Base-by-base conservation (phyloP, 2,888 invertebrate genomes). In the Cepaea hortensis region DNA sequence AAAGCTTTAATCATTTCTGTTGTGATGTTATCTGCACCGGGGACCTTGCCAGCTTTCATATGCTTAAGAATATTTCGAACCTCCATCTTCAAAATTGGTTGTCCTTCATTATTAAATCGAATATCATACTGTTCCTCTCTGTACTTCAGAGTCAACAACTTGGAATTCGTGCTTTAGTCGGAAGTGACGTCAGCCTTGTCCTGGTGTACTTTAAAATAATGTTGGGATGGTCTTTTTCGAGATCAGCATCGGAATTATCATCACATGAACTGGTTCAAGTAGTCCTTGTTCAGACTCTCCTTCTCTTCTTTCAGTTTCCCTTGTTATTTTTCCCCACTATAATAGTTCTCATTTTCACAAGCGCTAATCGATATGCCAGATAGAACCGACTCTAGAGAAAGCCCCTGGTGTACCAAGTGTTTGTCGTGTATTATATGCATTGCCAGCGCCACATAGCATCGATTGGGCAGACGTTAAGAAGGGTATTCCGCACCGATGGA, bases 381-480 rank as follows among this genome's bases (percentile, higher is more conserved):
- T 73, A 73, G 73, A 46, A 13, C 13, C 73, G 46, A 73, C 46
- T 73, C 46, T 73, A 46, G 46, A 46, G 46, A 23, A 55, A 55
- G 23, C 35, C 73, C 46, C 73, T 73, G 35, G 73, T 18, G 73
- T 6, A 73, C 35, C 73, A 6, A 23, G 46, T 73, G 18, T 73
- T 73, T 73, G 73, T 73, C 73, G 46, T 73, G 73, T 46, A 73
- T 73, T 73, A 18, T 72, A 73, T 73, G 46, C 73, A 13, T 13
- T 73, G 73, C 23, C 46, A 11, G 73, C 13, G 73, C 23, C 73
- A 73, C 73, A 18, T 35, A 11, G 46, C 23, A 73, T 73, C 73
- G 73, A 73, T 73, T 35, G n/a, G 46, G 73, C 73, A 73, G 73
- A 73, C 35, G 73, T 73, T 73, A n/a, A 55, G 55, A 55, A 55